These are phyloP conservation scores for Deilephila elpenor DNA, from an alignment of 2,888 invertebrate genomes.

Conservation along the genomic window DNA sequence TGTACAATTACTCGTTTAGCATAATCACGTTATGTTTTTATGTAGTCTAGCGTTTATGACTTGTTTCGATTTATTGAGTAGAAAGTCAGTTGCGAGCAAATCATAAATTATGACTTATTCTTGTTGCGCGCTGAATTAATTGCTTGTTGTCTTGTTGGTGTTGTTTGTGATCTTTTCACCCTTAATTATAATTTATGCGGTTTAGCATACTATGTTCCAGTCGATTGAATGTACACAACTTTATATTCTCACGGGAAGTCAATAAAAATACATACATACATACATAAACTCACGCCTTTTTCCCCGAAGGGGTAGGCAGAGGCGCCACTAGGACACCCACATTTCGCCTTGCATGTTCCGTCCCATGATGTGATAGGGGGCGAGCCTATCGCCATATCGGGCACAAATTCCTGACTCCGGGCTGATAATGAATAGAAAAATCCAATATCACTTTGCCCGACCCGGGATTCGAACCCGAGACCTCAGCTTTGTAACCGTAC, in stretches of 20 bases:
- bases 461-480: too few species aligned
- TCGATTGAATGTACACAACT: neutral
- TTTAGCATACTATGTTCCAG: neutral
- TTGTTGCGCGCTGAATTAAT: conserved; percentile 17
- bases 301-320: too few species aligned
- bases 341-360: too few species aligned
- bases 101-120: conserved; percentile 17
- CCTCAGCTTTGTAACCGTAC: too few species aligned
- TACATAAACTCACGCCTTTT: too few species aligned
- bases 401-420: too few species aligned
- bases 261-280: too few species aligned
- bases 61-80: conserved; percentile 7
- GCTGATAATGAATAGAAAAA: too few species aligned
- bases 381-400: too few species aligned
- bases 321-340: too few species aligned
- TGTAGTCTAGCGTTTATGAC: conserved; percentile 7
- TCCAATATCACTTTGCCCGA: too few species aligned
- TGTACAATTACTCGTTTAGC: conserved; percentile 30
- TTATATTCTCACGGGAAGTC: neutral
- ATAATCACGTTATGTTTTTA: conserved; percentile 28
- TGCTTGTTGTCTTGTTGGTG: conserved; percentile 16
- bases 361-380: too few species aligned
- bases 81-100: conserved; percentile 28
- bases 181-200: neutral
- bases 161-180: neutral